Conservation (phyloP, 2,888 invertebrate genomes). For the Lacanobia wlatinum region DNA sequence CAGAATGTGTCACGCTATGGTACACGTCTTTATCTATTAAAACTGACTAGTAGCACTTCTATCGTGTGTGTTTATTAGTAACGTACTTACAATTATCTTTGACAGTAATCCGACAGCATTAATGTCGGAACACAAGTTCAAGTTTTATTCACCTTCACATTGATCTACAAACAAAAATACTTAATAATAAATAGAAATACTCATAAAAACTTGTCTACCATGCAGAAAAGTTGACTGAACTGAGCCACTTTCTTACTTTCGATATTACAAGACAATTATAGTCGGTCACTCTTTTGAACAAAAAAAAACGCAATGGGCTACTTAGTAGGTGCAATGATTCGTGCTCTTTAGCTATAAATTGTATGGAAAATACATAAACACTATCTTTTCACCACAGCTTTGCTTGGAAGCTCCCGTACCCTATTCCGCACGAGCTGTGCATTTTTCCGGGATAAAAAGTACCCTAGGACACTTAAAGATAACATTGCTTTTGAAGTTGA, state of each 20-base stretch:
- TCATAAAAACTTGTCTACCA: constrained; percentile 51
- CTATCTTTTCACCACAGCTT: too few species aligned
- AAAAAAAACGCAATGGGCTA: constrained; percentile 59
- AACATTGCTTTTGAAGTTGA: too few species aligned
- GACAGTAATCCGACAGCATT: constrained; percentile 5
- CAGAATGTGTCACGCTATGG: not conserved
- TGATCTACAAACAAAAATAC: constrained; percentile 16
- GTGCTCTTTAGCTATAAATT: not conserved
- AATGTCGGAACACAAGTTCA: constrained; percentile 5
- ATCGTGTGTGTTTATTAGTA: not conserved
- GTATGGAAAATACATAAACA: too few species aligned
- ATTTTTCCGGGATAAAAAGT: not conserved
- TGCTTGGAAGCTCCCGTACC: too few species aligned
- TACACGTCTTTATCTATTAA: not conserved
- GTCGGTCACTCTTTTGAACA: constrained; percentile 61
- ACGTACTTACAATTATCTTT: not conserved
- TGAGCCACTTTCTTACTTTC: constrained; percentile 68
- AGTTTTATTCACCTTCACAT: constrained; percentile 18
- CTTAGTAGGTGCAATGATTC: constrained; percentile 6
- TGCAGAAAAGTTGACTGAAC: constrained; percentile 32
- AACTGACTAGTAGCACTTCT: not conserved
- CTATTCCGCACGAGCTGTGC: not conserved
- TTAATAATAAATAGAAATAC: constrained; percentile 2
- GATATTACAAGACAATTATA: constrained; percentile 44
- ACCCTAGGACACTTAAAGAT: too few species aligned